Conservation (phyloP, 1,140 invertebrate species). For the Formica exsecta region DNA sequence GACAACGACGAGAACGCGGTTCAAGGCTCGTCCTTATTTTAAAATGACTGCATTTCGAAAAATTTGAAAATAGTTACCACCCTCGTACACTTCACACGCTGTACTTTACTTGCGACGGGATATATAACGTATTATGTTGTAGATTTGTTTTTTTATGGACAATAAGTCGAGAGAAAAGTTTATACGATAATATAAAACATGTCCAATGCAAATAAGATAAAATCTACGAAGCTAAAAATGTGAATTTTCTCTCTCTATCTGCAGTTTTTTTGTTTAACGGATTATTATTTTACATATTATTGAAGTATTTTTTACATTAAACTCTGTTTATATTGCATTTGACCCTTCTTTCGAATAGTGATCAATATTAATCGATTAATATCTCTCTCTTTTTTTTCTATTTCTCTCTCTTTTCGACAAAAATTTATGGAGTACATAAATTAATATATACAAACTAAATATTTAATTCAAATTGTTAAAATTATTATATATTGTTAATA, state of each 20-base stretch:
- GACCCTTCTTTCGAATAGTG: not conserved
- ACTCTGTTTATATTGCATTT: too few species aligned
- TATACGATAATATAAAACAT: not conserved
- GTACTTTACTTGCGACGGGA: slow-evolving; percentile 75
- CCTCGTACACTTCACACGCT: not conserved
- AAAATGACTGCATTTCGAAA: slow-evolving; percentile 75
- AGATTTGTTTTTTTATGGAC: slow-evolving; percentile 58
- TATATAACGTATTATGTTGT: slow-evolving; percentile 80
- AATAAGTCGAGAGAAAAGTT: not conserved
- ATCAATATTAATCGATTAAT: not conserved
- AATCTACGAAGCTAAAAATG: slow-evolving; percentile 16
- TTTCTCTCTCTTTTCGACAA: not conserved
- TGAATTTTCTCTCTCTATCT: not conserved
- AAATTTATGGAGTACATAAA: not conserved
- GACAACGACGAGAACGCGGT: slow-evolving; percentile 62
- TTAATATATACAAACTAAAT: not conserved
- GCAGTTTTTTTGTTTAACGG: not conserved
- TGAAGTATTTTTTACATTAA: not conserved
- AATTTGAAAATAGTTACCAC: slow-evolving; percentile 34
- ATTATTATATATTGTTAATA: not conserved
- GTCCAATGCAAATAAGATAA: not conserved
- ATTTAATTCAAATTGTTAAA: not conserved
- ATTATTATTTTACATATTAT: not conserved
- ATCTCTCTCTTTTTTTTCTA: not conserved
- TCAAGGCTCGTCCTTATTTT: slow-evolving; percentile 73